Evolutionary conservation across 1,140 invertebrate genomes (phyloP).

Genomic region (Ephestia elutella): DNA sequence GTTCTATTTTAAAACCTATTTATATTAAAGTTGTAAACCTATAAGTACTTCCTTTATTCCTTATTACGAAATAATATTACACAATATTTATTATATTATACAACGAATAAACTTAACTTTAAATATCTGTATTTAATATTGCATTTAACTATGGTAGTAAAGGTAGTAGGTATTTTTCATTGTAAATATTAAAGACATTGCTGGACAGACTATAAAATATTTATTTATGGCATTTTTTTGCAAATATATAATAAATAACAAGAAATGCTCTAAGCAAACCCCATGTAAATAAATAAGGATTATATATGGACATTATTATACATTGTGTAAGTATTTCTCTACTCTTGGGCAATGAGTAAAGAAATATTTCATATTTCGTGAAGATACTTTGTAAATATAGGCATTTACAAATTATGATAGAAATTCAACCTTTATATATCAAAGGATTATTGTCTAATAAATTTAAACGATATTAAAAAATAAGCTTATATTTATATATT

Average conservation of each 20-base stretch:
- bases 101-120: conserved; percentile 6
- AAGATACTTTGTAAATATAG: neutral
- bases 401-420: neutral
- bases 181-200: conserved; percentile 31
- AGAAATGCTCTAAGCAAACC: conserved; percentile 22
- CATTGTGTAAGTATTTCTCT: conserved; percentile 35
- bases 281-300: conserved; percentile 14
- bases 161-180: neutral
- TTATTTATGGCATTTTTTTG: conserved; percentile 8
- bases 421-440: too few species aligned
- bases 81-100: conserved; percentile 8
- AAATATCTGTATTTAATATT: neutral
- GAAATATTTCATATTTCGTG: conserved; percentile 28
- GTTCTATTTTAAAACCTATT: neutral
- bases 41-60: neutral
- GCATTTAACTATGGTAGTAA: too few species aligned
- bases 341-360: conserved; percentile 62
- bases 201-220: conserved; percentile 63
- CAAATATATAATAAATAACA: neutral
- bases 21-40: too few species aligned
- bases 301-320: conserved; percentile 8
- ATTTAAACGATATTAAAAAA: too few species aligned
- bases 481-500: too few species aligned
- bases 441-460: too few species aligned
- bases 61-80: neutral